Evolutionary conservation across 2,113 vertebrate species (phyloP), one percentile per base, ranked within the genome.

Genomic region (Vulpes vulpes): DNA sequence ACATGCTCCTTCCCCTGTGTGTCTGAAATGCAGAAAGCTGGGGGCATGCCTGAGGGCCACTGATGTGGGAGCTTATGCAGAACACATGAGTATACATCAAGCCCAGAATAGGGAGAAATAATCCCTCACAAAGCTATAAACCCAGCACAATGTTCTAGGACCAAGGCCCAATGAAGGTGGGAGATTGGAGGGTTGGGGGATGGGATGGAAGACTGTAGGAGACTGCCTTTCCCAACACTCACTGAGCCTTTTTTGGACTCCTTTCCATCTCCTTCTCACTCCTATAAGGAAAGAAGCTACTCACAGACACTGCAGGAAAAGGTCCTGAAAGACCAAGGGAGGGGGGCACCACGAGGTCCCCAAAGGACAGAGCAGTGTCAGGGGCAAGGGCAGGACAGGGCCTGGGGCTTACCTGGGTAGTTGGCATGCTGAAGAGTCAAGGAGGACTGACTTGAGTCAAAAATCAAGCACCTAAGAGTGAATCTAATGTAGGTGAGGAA

Each of bases 241-340:
- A 19, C 10, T 49, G 78, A 94, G 14, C 27, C 32, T 62, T 93
- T 90, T 86, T 27, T 81, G 43, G 35, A 64, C 64, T 60, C 49
- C 23, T 5, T 32, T 90, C 43, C 35, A n/a, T 88, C 43, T 93
- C 25, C 20, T 35, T 62, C 43, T 12, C 9, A 32, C 6, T 35
- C 27, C 10, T 7, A 73, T 11, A 78, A 92, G 35, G 84, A 89
- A 73, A 80, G 32, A 84, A 69, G 25, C n/a, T 14, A 98, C 98
- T 98, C 92, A 98, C 98, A 99, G 97, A 98, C 98, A 99, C 94
- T 98, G 97, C 1, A 99, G 95, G 60, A 55, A 89, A 89, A 99
- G 98, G 87, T 98, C 97, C 73, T 97, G 91, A 94, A 99, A 99
- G 49, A 65, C 19, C 9, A 49, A 65, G 49, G 49, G 8, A 93